A percentile compares a stretch with the other conserved stretches of the same genome.
These are phyloP conservation scores for Dendrolimus punctatus DNA, from an alignment of 1,140 invertebrate genomes.

Conservation along the genomic window DNA sequence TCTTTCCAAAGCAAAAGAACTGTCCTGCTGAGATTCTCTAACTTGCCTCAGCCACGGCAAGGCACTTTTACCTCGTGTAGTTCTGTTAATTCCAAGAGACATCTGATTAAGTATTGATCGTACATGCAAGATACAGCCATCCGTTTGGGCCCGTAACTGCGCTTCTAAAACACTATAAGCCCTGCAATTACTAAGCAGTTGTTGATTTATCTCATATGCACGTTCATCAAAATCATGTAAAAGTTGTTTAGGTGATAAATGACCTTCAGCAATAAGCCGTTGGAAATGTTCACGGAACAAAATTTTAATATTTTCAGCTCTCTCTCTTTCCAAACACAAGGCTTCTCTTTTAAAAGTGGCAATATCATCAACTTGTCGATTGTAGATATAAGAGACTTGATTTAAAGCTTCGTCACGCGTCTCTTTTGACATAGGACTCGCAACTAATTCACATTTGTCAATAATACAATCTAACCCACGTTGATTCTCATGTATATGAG, in stretches of 20 bases:
- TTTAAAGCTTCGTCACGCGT: constrained; percentile 23
- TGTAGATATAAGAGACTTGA: constrained; percentile 22
- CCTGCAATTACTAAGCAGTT: constrained; percentile 45
- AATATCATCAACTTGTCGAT: constrained; percentile 24
- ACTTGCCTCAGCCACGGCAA: constrained; percentile 10
- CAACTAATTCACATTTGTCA: constrained; percentile 8
- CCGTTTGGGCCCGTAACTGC: constrained; percentile 33
- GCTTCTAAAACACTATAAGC: constrained; percentile 38
- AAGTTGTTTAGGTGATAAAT: constrained; percentile 37
- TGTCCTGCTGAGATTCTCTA: constrained; percentile 12
- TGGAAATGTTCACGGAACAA: constrained; percentile 41
- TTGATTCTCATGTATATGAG: constrained; percentile 35
- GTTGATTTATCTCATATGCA: constrained; percentile 52
- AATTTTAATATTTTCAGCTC: constrained; percentile 31
- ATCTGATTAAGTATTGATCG: constrained; percentile 39
- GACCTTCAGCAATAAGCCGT: constrained; percentile 27
- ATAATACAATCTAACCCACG: constrained; percentile 30
- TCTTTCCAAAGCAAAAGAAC: constrained; percentile 16
- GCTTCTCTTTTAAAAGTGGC: constrained; percentile 34
- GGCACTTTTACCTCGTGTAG: constrained; percentile 18
- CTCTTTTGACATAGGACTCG: constrained; percentile 15
- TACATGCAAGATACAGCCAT: constrained; percentile 24
- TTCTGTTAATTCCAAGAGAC: constrained; percentile 20
- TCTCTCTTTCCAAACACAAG: constrained; percentile 36
- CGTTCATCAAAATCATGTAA: constrained; percentile 48